A percentile compares a stretch with the other conserved stretches of the same genome.
Conservation (phyloP, 64 coral and sea anemone genomes). For the Stylophora pistillata region DNA sequence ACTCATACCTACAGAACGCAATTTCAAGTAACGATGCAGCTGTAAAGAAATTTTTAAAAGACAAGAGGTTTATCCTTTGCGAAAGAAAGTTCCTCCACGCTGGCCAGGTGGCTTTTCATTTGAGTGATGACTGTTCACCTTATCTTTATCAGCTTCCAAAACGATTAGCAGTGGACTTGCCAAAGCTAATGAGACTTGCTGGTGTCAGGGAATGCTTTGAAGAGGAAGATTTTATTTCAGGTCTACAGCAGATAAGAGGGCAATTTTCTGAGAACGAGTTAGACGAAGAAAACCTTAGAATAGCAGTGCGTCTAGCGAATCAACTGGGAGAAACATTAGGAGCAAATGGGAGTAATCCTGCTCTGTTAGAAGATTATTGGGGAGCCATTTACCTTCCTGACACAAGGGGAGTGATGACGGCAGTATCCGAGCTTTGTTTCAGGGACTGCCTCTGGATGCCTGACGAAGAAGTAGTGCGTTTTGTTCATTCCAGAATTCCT, state of each 20-base stretch:
- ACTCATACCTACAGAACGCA: conserved; percentile 34
- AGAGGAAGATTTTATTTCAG: conserved; percentile 26
- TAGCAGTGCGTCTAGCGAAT: conserved; percentile 18
- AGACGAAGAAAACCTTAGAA: conserved; percentile 16
- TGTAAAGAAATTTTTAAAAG: background rate
- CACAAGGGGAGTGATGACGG: conserved; percentile 23
- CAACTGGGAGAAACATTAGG: conserved; percentile 14
- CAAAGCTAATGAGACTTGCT: conserved; percentile 39
- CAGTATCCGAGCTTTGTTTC: conserved; percentile 37
- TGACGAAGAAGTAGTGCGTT: conserved; percentile 50
- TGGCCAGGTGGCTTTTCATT: conserved; percentile 48
- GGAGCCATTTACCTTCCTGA: conserved; percentile 51
- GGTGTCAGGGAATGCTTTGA: conserved; percentile 60
- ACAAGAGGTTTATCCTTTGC: conserved; percentile 8
- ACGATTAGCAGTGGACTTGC: background rate
- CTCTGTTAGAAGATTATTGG: background rate
- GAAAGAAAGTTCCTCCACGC: conserved; percentile 28
- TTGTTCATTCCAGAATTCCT: conserved; percentile 43
- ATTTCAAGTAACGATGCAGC: background rate
- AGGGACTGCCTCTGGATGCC: conserved; percentile 77
- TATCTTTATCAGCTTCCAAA: conserved; percentile 47
- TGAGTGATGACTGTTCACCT: conserved; percentile 26
- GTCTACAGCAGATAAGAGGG: conserved; percentile 9
- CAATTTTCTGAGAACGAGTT: background rate
- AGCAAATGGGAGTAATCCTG: background rate